Evolutionary conservation across 2,888 invertebrate species (phyloP).

Genomic region (Andrena praecox): DNA sequence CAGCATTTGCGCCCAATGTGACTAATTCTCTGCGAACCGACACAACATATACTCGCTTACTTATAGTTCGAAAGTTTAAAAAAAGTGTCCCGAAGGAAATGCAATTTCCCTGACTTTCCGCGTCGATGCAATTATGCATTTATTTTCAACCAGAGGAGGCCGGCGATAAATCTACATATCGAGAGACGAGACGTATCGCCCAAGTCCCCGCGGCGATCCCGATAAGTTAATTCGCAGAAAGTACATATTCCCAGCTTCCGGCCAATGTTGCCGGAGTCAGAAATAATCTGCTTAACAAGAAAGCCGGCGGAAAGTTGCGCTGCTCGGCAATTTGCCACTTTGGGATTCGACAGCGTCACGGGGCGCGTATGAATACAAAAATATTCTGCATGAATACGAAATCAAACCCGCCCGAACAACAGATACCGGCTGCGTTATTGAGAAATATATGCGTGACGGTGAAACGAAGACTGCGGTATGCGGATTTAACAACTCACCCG

Average conservation of each 20-base stretch:
- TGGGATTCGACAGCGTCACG: conserved; percentile 23
- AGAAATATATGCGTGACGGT: conserved; percentile 33
- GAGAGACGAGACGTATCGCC: background rate
- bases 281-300: conserved; percentile 33
- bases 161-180: conserved; percentile 5
- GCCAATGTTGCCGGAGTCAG: background rate
- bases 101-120: background rate
- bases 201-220: background rate
- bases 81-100: background rate
- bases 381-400: conserved; percentile 40
- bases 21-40: background rate
- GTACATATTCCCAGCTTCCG: conserved; percentile 3
- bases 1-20: background rate
- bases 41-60: background rate
- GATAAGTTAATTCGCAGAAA: background rate
- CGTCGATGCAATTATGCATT: background rate
- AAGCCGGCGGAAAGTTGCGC: background rate
- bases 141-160: background rate
- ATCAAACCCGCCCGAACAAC: conserved; percentile 63
- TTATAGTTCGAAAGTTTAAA: too few species aligned
- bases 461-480: background rate
- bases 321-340: conserved; percentile 36
- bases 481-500: background rate
- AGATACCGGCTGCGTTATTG: conserved; percentile 44
- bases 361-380: conserved; percentile 36